Conservation (phyloP, 2,113 vertebrate species). For the Peromyscus leucopus region DNA sequence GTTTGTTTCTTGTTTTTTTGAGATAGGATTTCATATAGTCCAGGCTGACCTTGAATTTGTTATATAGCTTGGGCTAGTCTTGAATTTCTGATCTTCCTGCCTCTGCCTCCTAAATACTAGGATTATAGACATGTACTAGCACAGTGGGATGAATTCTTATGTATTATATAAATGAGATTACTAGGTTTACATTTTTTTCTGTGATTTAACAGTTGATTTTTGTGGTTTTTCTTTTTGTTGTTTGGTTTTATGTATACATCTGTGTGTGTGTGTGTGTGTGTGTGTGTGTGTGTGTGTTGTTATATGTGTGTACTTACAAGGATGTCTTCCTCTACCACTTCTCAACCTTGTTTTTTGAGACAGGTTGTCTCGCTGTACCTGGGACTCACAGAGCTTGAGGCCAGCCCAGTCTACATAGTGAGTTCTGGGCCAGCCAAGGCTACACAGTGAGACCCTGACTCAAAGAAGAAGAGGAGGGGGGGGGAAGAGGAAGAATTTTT, state of each 20-base stretch:
- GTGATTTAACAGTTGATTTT: neutral
- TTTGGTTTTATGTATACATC: neutral
- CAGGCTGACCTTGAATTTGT: neutral
- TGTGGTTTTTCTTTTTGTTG: neutral
- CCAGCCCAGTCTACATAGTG: neutral
- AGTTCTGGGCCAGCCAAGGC: neutral
- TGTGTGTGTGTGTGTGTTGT: too few relatives aligned
- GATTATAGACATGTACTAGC: neutral
- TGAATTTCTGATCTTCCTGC: neutral
- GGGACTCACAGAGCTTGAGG: neutral
- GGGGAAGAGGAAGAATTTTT: too few relatives aligned
- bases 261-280: neutral
- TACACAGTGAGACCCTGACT: neutral
- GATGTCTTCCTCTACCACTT: neutral
- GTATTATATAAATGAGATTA: slow-evolving; percentile 1
- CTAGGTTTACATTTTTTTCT: neutral
- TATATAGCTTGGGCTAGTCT: neutral
- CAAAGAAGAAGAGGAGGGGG: neutral
- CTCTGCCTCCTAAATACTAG: neutral
- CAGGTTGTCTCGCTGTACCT: neutral
- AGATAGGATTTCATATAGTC: neutral
- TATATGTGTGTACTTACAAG: neutral
- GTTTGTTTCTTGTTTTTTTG: neutral
- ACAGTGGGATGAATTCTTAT: neutral
- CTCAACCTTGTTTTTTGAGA: neutral